Conservation (phyloP, 2,797 vertebrate species). For the Tolypeutes matacus region DNA sequence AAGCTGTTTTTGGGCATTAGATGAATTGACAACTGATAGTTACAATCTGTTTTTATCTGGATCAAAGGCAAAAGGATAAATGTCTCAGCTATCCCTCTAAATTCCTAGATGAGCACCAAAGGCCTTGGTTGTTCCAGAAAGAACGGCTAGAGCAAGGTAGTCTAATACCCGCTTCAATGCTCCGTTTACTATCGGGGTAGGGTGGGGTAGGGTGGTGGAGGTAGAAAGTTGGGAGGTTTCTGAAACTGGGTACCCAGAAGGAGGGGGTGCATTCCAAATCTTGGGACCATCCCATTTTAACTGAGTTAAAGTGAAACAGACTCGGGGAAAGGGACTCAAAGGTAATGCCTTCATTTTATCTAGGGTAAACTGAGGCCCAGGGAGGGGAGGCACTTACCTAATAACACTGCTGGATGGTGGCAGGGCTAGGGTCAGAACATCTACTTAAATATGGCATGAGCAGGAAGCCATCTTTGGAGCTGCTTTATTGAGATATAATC, state of each 20-base stretch:
- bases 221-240: neutral
- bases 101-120: neutral
- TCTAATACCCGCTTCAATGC: neutral
- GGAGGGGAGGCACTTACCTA: neutral
- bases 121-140: neutral
- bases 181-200: no score
- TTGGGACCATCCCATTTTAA: neutral
- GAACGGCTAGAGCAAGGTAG: no score
- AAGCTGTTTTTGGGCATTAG: constrained; percentile 1
- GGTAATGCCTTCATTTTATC: neutral
- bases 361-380: constrained; percentile 7
- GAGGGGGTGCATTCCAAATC: neutral
- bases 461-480: neutral
- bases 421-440: neutral
- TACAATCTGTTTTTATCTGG: neutral
- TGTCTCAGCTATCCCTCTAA: neutral
- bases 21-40: neutral
- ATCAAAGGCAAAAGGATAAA: neutral
- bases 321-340: neutral
- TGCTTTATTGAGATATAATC: neutral
- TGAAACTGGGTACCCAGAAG: neutral
- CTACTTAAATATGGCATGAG: neutral
- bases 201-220: no score
- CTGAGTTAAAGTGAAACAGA: neutral
- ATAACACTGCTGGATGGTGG: no score